These are phyloP conservation scores for Acanthisitta chloris DNA, from an alignment of 2,113 vertebrate species.

Conservation along the genomic window DNA sequence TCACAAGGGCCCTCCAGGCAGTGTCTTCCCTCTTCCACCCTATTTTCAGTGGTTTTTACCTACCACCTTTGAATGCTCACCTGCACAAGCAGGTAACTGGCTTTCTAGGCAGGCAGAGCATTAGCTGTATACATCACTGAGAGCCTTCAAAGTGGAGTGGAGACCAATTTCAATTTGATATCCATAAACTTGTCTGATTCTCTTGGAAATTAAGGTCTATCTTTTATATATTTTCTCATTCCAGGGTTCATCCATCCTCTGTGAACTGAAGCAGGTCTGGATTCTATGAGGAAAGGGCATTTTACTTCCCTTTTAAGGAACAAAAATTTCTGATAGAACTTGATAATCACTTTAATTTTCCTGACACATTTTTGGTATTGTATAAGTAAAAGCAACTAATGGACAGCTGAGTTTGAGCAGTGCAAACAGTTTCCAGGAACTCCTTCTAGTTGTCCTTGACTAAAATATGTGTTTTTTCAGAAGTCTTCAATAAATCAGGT, in stretches of 20 bases:
- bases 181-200: background rate
- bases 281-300: background rate
- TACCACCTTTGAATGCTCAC: fast-evolving
- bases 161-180: background rate
- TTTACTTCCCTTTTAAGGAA: background rate
- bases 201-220: background rate
- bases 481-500: background rate
- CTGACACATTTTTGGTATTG: background rate
- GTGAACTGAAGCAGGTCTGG: background rate
- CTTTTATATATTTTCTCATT: background rate
- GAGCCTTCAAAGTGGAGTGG: fast-evolving
- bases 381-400: background rate
- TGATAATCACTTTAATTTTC: background rate
- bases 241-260: background rate
- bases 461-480: background rate
- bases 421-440: background rate
- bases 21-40: background rate
- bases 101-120: background rate
- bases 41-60: background rate
- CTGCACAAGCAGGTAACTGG: fast-evolving
- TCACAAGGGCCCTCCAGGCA: background rate
- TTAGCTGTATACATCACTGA: fast-evolving
- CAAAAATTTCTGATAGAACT: background rate
- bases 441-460: background rate
- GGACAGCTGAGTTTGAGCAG: background rate